Evolutionary conservation across 2,888 invertebrate species (phyloP).

Genomic region (Allygus modestus): DNA sequence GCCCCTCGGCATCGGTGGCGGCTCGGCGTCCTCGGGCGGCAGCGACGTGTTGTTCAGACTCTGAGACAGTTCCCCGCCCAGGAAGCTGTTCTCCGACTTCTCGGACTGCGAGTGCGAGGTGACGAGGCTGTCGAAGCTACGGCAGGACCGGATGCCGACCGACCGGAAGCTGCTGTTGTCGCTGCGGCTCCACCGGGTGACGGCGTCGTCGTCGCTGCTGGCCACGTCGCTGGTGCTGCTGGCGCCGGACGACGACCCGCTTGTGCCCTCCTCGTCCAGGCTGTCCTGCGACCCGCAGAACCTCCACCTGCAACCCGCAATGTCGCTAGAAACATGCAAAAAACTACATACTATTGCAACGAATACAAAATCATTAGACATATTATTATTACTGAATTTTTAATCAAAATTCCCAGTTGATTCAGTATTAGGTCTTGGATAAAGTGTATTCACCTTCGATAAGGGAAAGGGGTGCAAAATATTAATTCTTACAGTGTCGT

Average conservation of each 20-base stretch:
- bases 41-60: slow-evolving; percentile 69
- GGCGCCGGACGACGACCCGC: slow-evolving; percentile 66
- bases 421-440: no score
- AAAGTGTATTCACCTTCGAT: no score
- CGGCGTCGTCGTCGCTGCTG: slow-evolving; percentile 68
- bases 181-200: slow-evolving; percentile 68
- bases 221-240: slow-evolving; percentile 67
- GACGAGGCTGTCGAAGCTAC: slow-evolving; percentile 77
- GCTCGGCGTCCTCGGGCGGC: slow-evolving; percentile 63
- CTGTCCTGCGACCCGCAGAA: slow-evolving; percentile 76
- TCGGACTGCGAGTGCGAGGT: slow-evolving; percentile 69
- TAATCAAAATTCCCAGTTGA: no score
- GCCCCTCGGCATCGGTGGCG: slow-evolving; percentile 66
- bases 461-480: no score
- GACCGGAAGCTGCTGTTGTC: slow-evolving; percentile 68
- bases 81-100: slow-evolving; percentile 63
- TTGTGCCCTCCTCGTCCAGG: slow-evolving; percentile 74
- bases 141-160: slow-evolving; percentile 74
- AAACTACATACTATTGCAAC: no score
- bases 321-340: no score
- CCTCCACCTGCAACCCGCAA: slow-evolving; percentile 73
- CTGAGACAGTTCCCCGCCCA: slow-evolving; percentile 70
- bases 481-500: no score
- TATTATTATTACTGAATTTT: no score
- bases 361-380: no score